Base-by-base conservation (phyloP, 2,113 vertebrate species). In the Columbina picui region DNA sequence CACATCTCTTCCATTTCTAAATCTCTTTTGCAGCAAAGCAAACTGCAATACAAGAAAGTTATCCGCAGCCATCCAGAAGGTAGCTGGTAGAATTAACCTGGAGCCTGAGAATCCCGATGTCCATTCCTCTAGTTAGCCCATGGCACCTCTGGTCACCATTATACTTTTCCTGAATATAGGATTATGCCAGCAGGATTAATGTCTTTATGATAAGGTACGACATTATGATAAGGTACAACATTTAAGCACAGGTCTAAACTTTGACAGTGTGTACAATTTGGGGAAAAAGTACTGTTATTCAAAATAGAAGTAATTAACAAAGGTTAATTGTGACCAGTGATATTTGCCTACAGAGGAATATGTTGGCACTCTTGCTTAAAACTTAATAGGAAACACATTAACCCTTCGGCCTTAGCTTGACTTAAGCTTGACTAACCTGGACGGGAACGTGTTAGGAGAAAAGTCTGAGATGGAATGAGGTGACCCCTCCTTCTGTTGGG, bases 1-100 rank as follows among this genome's bases (percentile, higher is more conserved):
- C 41, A 57, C 14, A 49, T 81, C 60, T 81, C 25, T 88, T 81
- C 59, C 80, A 27, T 77, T 89, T 90, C 88, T 90, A 77, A 77
- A 92, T 90, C 70, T 88, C 1, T 93, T 94, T 91, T 79, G 47
- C 74, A 95, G 91, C 76, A 68, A 14, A 89, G 49, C 32, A 52
- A 84, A 36, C 29, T 49, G 78, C 27, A 19, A 49, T 59, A 74
- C 14, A 74, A 68, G 56, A 12, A 80, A 67, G 23, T 39, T 63
- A 68, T 22, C 65, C 8, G 36, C 26, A 84, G 38, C 13, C 10
- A 1, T 71, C 47, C 60, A 81, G 50, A 73, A 64, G 65, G 36
- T 23, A 83, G 55, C 45, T 82, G 53, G 43, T 30, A 87, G 75
- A 76, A 53, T 45, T 69, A n/a, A 80, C 41, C 59, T 84, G 71